Evolutionary conservation across 2,113 vertebrate species (phyloP), one percentile per base, ranked within the genome.

Genomic region (Spilogale gracilis): DNA sequence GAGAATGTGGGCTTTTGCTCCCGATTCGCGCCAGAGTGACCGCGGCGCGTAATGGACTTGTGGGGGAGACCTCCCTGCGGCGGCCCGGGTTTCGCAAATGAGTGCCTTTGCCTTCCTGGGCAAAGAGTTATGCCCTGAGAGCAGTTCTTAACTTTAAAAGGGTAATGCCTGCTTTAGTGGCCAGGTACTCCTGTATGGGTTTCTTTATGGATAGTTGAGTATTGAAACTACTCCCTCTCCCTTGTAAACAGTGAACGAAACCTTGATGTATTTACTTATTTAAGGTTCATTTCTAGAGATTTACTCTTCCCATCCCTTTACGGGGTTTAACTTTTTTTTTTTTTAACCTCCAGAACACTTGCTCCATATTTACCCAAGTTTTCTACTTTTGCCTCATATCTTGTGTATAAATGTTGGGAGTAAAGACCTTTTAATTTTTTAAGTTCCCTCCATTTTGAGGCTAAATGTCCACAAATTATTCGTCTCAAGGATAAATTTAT

Each of bases 11-110:
- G 93, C 25, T 97, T 83, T 67, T 50, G 61, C 86, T 67, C 52
- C 91, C 2, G 43, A 18, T 96, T 97, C 76, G 97, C 97, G 94
- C 98, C 96, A 82, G 81, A 23, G 48, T 84, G 93, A 78, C 58
- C 63, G 6, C 25, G 45, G 54, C 25, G 69, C 18, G 6, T 0
- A 16, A 2, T 38, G 48, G 48, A 61, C 73, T 27, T 5, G 5
- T 11, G 48, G 63, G 63, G 60, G 48, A 20, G 27, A 56, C 52
- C 38, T 76, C 27, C 52, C 69, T 63, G 16, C 13, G 78, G n/a
- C 20, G 18, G 38, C 18, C 86, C 9, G 52, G 86, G 25, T 38
- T 38, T 92, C 18, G 9, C 38, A 45, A 5, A 48, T 79, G 48
- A 23, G n/a, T 30, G 65, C 67, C 30, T 92, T 48, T 20, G 89